Evolutionary conservation across 2,797 vertebrate species (phyloP), one percentile per base, ranked within the genome.

Genomic region (Sphaeramia orbicularis): DNA sequence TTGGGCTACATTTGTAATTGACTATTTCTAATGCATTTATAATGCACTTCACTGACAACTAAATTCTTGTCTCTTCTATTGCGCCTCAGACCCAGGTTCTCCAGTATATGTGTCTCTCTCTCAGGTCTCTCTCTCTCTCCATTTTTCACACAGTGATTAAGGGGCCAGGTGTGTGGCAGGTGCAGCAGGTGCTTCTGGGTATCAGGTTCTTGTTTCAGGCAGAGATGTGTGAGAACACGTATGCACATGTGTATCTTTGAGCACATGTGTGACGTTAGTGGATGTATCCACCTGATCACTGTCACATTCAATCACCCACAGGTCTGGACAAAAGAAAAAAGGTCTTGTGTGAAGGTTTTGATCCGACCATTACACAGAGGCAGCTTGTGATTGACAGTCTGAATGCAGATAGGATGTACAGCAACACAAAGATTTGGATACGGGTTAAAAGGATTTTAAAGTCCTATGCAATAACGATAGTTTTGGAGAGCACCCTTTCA

Each of bases 131-230:
- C 7, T 18, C 14, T 13, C 14, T 32, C 43, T 75, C 47, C 49
- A 52, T 81, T 82, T 84, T 83, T 88, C 83, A 85, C 88, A 76
- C 69, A 61, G 83, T 85, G 87, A 93, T 93, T 91, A 92, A 73
- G 83, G 64, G 47, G 76, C 80, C 90, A 93, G 90, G 91, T 93
- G 92, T 81, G 82, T 42, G 82, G 78, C 91, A 89, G 87, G 88
- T 90, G 92, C 89, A 90, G 88, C 91, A 92, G 92, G 90, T 91
- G 92, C 78, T 88, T 71, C 59, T 51, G 87, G 83, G 86, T 91
- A 84, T 93, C 89, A 38, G 78, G 87, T 93, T 92, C 85, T 85
- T 59, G 44, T 81, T 74, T 73, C 27, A 57, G 44, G 55, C 76
- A 40, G 53, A 65, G 56, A 80, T 74, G 76, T 71, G 78, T 61